These are phyloP conservation scores for Polypedilum vanderplanki DNA, from an alignment of 1,140 invertebrate genomes.

Conservation along the genomic window DNA sequence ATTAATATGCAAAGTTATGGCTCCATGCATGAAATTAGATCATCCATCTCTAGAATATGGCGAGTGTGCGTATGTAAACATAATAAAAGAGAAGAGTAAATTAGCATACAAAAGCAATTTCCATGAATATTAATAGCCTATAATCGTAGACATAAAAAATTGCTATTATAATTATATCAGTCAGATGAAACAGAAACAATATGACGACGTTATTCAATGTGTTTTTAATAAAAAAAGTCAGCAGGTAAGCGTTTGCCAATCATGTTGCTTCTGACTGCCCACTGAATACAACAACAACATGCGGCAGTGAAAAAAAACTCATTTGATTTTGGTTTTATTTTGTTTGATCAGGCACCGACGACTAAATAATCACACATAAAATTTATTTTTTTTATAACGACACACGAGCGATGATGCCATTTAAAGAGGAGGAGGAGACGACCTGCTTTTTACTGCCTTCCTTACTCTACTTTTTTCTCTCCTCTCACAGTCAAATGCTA, in stretches of 20 bases:
- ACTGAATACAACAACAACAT: background rate
- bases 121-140: background rate
- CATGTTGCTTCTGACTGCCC: background rate
- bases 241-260: background rate
- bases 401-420: background rate
- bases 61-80: too few relatives aligned
- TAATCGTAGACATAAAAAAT: background rate
- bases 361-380: background rate
- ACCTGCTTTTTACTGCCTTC: background rate
- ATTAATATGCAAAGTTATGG: too few relatives aligned
- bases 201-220: background rate
- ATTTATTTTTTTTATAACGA: background rate
- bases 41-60: too few relatives aligned
- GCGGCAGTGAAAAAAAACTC: background rate
- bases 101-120: background rate
- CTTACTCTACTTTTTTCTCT: background rate
- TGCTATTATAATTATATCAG: background rate
- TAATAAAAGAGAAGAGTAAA: background rate
- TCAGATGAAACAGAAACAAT: background rate
- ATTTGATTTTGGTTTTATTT: background rate
- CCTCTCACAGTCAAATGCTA: background rate
- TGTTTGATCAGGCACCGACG: slow-evolving; percentile 4
- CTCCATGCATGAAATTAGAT: too few relatives aligned
- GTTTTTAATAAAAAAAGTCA: background rate
- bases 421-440: background rate